These are phyloP conservation scores for Meandrina meandrites DNA, from an alignment of 92 coral and sea anemone genomes.

Conservation along the genomic window DNA sequence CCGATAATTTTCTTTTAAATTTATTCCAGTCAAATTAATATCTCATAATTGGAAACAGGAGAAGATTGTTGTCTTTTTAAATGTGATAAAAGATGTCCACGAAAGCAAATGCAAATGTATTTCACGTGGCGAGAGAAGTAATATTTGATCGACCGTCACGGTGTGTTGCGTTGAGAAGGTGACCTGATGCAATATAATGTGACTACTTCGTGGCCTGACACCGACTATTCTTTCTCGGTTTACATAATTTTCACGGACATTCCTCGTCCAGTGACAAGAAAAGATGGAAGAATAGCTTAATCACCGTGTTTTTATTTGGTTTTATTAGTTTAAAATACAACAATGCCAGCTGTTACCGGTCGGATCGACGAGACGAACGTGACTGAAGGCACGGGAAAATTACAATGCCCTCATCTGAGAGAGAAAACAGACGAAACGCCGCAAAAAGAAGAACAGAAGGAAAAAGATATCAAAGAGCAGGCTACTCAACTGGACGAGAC, in stretches of 20 bases:
- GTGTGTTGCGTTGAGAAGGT: not conserved
- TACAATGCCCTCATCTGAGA: conserved; percentile 37
- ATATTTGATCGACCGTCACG: conserved; percentile 36
- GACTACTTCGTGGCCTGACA: not conserved
- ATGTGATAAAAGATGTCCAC: not conserved
- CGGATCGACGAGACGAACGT: conserved; percentile 9
- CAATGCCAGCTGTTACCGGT: conserved; percentile 46
- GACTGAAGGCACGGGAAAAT: conserved; percentile 35
- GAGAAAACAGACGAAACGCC: conserved; percentile 27
- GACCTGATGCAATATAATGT: conserved; percentile 33
- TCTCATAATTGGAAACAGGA: not conserved
- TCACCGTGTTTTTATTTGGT: conserved; percentile 13
- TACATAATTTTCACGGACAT: not conserved
- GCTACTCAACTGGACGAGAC: conserved; percentile 41
- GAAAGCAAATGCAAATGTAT: conserved; percentile 38
- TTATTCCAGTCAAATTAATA: not conserved
- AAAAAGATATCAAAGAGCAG: conserved; percentile 44
- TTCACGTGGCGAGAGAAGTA: conserved; percentile 37
- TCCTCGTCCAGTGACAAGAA: not conserved
- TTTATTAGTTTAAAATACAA: not conserved
- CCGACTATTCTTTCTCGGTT: not conserved
- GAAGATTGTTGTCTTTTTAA: not conserved
- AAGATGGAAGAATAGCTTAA: not conserved
- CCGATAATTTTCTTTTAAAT: not conserved
- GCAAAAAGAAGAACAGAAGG: conserved; percentile 34